Conservation (phyloP, 2,888 invertebrate genomes). For the Sturmia bella region DNA sequence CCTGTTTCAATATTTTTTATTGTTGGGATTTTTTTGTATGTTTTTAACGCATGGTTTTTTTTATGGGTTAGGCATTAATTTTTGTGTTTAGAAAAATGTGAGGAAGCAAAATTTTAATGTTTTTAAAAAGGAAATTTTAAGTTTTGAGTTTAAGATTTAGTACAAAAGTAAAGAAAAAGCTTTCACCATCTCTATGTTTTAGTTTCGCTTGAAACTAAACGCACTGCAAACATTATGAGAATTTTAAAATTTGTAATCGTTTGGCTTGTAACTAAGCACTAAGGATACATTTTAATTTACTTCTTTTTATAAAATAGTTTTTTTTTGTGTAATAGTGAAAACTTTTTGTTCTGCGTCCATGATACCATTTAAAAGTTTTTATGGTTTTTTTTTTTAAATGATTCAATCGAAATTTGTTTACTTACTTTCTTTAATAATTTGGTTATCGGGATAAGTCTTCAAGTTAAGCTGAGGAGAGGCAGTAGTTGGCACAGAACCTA, state of each 20-base stretch:
- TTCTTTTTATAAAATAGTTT: no score
- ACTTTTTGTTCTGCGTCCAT: background rate
- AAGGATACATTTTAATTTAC: no score
- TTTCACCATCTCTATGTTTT: background rate
- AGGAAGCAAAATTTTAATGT: conserved; percentile 56
- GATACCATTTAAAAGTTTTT: no score
- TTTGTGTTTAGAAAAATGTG: conserved; percentile 69
- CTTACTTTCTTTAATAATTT: conserved; percentile 93
- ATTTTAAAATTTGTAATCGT: no score
- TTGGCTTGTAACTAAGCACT: no score
- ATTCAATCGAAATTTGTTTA: conserved; percentile 72
- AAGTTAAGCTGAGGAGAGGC: conserved; percentile 84
- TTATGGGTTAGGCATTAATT: conserved; percentile 72
- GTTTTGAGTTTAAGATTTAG: conserved; percentile 30
- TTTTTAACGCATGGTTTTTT: conserved; percentile 55
- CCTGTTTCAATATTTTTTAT: conserved; percentile 74
- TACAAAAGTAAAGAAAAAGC: background rate
- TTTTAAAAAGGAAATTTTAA: conserved; percentile 66
- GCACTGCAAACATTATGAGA: no score
- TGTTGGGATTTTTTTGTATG: conserved; percentile 55
- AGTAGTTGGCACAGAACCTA: conserved; percentile 64
- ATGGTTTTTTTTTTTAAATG: background rate
- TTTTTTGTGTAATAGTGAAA: background rate
- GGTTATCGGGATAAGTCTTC: conserved; percentile 89
- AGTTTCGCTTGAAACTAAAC: no score